Base-by-base conservation (phyloP, 2,888 invertebrate species). In the Ectropis crepuscularia region DNA sequence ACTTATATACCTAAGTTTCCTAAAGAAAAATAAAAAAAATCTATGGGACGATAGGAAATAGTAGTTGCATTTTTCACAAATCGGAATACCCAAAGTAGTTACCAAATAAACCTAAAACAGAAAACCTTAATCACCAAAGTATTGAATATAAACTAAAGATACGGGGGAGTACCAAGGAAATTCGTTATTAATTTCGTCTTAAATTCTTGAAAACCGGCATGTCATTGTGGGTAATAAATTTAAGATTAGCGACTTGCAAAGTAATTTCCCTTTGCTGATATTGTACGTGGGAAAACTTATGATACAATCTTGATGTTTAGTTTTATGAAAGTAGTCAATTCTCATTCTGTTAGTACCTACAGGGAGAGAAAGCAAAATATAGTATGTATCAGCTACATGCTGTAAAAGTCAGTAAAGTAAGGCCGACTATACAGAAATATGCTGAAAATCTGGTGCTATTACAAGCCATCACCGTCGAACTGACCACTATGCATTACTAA, bases 191-290 rank as follows among this genome's bases (percentile, higher is more conserved):
- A 64, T 61, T 46, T 49, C 37, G 53, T 42, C 55, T 70, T 55
- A 53, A 72, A 72, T 70, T 72, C 66, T 73, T 73, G 45, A 54
- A 53, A 74, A 74, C 63, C 67, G 70, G 59, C 57, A 55, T 71
- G 71, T 78, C 74, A 77, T 70, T 63, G 49, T 54, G 46, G 58
- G 65, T 76, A 72, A 77, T 73, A 63, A 76, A 70, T 74, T 74
- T 72, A 64, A 68, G 66, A 70, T 74, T 68, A 72, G 53, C 63
- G 57, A 53, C 57, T 50, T 54, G 7, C 43, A 43, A 67, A 61
- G 64, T 68, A 62, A 62, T 70, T 66, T 63, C 49, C 49, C 53
- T 59, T 60, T 48, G 53, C 45, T 41, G 28, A 38, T 43, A 38
- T 47, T 55, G 42, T 53, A 42, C 12, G 55, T 55, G 39, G 57